Evolutionary conservation across 2,888 invertebrate genomes (phyloP).

Genomic region (Patella depressa): DNA sequence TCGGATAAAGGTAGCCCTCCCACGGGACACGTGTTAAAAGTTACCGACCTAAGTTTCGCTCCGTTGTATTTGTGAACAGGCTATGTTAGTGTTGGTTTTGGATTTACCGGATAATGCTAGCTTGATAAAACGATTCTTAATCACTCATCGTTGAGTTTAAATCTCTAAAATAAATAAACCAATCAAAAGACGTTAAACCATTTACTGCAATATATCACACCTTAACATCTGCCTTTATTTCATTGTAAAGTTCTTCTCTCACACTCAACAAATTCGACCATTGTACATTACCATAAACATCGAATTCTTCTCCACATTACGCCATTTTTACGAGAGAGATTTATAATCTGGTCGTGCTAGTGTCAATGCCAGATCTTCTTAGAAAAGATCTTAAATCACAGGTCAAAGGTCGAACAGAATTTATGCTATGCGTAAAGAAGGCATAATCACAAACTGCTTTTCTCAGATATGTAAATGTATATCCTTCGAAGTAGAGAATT

Average conservation of each 20-base stretch:
- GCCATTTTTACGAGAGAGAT: background rate
- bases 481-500: too few species aligned
- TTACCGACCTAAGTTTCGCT: background rate
- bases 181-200: background rate
- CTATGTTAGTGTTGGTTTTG: constrained; percentile 5
- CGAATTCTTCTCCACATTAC: background rate
- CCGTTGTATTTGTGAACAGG: background rate
- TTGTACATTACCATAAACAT: constrained; percentile 1
- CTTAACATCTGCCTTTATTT: constrained; percentile 10
- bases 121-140: constrained; percentile 9
- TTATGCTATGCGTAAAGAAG: too few species aligned
- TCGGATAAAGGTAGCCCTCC: background rate
- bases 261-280: constrained; percentile 1
- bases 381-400: too few species aligned
- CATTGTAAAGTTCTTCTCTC: background rate
- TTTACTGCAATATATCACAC: constrained; percentile 10
- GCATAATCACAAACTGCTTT: too few species aligned
- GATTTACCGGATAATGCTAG: background rate
- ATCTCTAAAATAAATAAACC: constrained; percentile 2
- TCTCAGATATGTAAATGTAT: too few species aligned
- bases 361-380: too few species aligned
- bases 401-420: too few species aligned
- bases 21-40: constrained; percentile 6
- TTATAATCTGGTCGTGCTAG: too few species aligned
- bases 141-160: background rate